phyloP scores from a whole-genome alignment of 2,113 vertebrate genomes.

The Acrocephalus kingi region DNA sequence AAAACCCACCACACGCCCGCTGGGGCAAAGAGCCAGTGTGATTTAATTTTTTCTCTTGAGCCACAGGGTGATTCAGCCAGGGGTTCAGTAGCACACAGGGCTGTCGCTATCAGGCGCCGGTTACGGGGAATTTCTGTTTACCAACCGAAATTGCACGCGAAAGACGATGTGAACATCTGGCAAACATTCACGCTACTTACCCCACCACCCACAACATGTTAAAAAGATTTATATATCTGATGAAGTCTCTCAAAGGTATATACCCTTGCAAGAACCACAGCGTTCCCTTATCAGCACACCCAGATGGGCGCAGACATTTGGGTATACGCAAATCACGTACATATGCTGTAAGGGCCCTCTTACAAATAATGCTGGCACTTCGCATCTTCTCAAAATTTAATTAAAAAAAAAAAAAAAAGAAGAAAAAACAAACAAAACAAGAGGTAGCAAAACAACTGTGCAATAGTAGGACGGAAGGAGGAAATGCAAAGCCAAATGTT shows the following conservation, averaged over 20 bases:
- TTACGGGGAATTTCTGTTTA: conserved; percentile 68
- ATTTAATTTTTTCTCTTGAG: conserved; percentile 19
- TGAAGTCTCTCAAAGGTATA: conserved; percentile 48
- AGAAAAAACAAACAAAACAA: no score
- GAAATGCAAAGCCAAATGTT: background rate
- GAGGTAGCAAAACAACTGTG: background rate
- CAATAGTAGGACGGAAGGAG: background rate
- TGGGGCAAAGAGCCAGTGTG: conserved; percentile 6
- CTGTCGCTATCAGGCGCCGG: conserved; percentile 42
- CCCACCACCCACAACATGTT: conserved; percentile 56
- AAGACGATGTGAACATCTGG: conserved; percentile 65
- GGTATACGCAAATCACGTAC: background rate
- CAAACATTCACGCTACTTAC: conserved; percentile 51
- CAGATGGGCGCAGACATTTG: conserved; percentile 31
- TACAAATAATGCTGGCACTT: background rate
- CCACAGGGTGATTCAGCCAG: conserved; percentile 19
- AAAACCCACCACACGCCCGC: background rate
- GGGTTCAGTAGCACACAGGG: conserved; percentile 37
- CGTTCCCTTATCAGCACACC: conserved; percentile 8
- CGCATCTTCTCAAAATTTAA: background rate
- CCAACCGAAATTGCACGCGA: conserved; percentile 62
- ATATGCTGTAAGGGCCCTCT: background rate
- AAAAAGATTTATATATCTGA: conserved; percentile 48
- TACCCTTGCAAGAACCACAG: conserved; percentile 17
- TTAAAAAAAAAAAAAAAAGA: background rate